Evolutionary conservation across 2,113 vertebrate species (phyloP), one percentile per base, ranked within the genome.

Genomic region (Peromyscus californicus): DNA sequence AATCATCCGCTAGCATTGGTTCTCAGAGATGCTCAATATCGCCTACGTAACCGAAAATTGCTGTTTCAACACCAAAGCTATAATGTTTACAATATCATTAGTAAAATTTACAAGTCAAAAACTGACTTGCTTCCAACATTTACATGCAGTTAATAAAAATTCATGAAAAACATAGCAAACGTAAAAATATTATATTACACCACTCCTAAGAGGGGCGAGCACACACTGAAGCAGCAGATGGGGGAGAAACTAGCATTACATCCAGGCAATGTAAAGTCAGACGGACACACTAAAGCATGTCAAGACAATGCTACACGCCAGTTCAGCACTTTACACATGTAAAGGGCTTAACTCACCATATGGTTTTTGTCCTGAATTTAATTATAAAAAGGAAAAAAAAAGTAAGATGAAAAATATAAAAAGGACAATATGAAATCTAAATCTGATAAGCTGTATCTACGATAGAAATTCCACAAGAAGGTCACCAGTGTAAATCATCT

Each of bases 331-430:
- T 94, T 93, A 98, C 86, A 97, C 74, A 96, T 42, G 69, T 42
- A 94, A 98, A 78, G 96, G 42, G 97, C 61, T 98, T 97, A 97
- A 99, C 99, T 99, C 98, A 99, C 99, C 99, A 99, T 97, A 99
- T 99, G 99, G 99, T 99, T 99, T 99, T 99, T 99, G 99, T 99
- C 99, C 99, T 99, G 99, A 99, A 99, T 98, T 98, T 98, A 99
- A 99, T 98, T 98, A 98, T 98, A 99, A 98, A 98, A 98, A 98
- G 98, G 98, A 98, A 98, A 98, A 99, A 99, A 97, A 98, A 39
- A 72, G 98, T 96, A 98, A 98, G 97, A 97, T 98, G 98, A 98
- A 98, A 36, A 63, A 91, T 97, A 97, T 74, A 96, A 96, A 96
- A 97, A 89, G 57, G 59, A 82, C 85, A 96, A 0, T 72, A 78